phyloP scores from a whole-genome alignment of 2,888 invertebrate genomes.

The Teleiodes luculella region DNA sequence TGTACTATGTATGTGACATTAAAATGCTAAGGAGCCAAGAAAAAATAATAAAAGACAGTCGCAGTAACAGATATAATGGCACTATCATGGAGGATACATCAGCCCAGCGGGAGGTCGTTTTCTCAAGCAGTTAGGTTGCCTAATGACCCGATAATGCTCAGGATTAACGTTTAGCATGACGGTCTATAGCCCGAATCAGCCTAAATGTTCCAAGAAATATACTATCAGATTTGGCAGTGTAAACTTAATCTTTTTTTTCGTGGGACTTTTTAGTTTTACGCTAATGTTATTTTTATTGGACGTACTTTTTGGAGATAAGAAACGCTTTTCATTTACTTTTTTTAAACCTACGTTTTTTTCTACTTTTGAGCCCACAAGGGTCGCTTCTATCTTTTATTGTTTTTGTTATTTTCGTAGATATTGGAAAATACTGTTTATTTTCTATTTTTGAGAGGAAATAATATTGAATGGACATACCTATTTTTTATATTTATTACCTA shows the following conservation, averaged over 20 bases:
- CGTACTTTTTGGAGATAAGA: too few relatives aligned
- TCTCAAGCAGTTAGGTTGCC: slow-evolving; percentile 6
- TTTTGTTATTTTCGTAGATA: too few relatives aligned
- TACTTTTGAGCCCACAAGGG: too few relatives aligned
- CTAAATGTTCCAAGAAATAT: neutral
- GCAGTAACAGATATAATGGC: neutral
- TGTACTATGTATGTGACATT: too few relatives aligned
- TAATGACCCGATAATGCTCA: neutral
- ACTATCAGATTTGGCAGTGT: slow-evolving; percentile 2
- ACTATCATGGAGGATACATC: neutral
- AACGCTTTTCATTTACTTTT: too few relatives aligned
- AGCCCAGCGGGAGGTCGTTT: neutral
- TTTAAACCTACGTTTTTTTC: too few relatives aligned
- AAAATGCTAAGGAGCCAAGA: too few relatives aligned
- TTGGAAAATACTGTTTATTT: too few relatives aligned
- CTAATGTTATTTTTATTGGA: neutral
- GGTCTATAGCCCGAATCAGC: neutral
- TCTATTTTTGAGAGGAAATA: too few relatives aligned
- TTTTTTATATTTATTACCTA: too few relatives aligned
- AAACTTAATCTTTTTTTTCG: neutral
- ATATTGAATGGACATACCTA: too few relatives aligned
- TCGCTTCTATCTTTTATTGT: too few relatives aligned
- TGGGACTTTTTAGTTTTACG: neutral
- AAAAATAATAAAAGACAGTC: neutral
- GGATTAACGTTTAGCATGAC: slow-evolving; percentile 1